Evolutionary conservation across 2,888 invertebrate species (phyloP).

Genomic region (Tenthredo mesomela): DNA sequence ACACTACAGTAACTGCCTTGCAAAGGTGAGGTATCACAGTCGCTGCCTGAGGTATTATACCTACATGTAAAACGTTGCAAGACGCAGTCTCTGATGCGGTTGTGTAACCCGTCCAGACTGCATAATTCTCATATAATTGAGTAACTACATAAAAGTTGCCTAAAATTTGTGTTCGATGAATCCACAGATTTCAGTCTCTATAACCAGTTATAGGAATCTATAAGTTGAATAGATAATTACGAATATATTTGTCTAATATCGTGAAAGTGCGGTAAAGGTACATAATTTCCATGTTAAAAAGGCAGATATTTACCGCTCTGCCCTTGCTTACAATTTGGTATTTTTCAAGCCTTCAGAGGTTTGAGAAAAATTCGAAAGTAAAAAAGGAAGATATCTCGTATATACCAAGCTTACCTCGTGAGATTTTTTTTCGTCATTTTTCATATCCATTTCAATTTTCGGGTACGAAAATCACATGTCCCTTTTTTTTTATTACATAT

Average conservation of each 20-base stretch:
- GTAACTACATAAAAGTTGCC: neutral
- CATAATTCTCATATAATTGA: neutral
- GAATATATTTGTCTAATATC: neutral
- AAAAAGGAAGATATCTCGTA: neutral
- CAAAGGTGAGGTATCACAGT: neutral
- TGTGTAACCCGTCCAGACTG: neutral
- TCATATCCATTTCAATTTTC: neutral
- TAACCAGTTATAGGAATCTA: neutral
- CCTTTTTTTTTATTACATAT: neutral
- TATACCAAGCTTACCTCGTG: neutral
- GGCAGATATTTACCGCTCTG: neutral
- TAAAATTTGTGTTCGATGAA: neutral
- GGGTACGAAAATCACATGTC: neutral
- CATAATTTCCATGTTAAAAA: neutral
- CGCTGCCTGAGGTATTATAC: neutral
- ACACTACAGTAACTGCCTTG: neutral
- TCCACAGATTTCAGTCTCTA: neutral
- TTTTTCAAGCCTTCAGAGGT: neutral
- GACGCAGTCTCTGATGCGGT: conserved; percentile 1
- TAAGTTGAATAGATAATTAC: neutral
- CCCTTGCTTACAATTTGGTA: neutral
- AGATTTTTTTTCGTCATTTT: neutral
- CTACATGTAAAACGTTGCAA: neutral
- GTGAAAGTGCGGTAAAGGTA: neutral
- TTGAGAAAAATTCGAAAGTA: neutral